phyloP scores from a whole-genome alignment of 2,888 invertebrate genomes.

The Crematogaster levior region DNA sequence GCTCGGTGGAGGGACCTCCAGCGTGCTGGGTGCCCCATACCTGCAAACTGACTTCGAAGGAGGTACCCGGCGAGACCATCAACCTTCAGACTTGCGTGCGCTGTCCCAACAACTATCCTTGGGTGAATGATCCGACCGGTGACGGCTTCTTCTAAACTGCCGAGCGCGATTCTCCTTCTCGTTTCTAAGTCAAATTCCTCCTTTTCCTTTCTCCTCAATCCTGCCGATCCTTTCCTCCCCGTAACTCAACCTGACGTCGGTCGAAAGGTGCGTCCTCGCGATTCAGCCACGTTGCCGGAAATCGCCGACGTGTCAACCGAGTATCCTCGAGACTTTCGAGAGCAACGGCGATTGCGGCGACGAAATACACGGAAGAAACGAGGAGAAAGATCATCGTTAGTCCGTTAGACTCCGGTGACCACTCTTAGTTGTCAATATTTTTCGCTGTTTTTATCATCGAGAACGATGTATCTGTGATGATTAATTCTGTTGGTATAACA shows the following conservation, averaged over 20 bases:
- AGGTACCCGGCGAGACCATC: slow-evolving; percentile 97
- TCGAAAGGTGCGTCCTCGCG: slow-evolving; percentile 6
- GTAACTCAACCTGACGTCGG: slow-evolving; percentile 13
- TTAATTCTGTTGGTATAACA: slow-evolving; percentile 27
- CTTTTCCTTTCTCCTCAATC: slow-evolving; percentile 39
- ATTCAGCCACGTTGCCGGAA: background rate
- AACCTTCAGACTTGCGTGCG: slow-evolving; percentile 97
- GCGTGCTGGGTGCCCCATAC: slow-evolving; percentile 96
- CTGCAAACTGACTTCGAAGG: slow-evolving; percentile 96
- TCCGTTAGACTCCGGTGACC: slow-evolving; percentile 16
- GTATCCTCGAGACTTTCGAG: slow-evolving; percentile 27
- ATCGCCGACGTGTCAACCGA: slow-evolving; percentile 1
- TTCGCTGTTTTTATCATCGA: slow-evolving; percentile 35
- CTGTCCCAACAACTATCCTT: slow-evolving; percentile 97
- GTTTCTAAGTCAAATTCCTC: slow-evolving; percentile 66
- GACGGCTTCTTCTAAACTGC: slow-evolving; percentile 93
- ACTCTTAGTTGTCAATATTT: slow-evolving; percentile 32
- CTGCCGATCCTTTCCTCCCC: slow-evolving; percentile 27
- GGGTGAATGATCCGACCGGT: slow-evolving; percentile 96
- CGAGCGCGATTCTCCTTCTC: slow-evolving; percentile 64
- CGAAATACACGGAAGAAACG: background rate
- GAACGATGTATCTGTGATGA: slow-evolving; percentile 50
- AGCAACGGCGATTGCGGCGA: slow-evolving; percentile 7
- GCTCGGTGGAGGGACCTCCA: slow-evolving; percentile 93
- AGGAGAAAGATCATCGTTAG: slow-evolving; percentile 24